These are phyloP conservation scores for Amblyteles armatorius DNA, from an alignment of 2,888 invertebrate species.

Conservation along the genomic window DNA sequence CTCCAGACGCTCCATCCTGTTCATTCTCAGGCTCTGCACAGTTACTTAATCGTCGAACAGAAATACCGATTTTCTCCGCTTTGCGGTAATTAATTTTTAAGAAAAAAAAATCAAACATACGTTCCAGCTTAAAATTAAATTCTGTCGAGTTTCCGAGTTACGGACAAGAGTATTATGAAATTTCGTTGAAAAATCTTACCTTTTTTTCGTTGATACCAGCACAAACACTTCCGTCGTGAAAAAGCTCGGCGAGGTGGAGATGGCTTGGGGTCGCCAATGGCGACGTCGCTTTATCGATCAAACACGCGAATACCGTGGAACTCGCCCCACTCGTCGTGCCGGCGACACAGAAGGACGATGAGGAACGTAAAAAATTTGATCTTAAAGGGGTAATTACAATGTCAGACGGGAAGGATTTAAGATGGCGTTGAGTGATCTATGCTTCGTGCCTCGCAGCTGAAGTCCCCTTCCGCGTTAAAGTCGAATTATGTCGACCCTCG, in stretches of 20 bases:
- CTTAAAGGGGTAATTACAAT: constrained; percentile 28
- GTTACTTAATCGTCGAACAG: background rate
- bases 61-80: background rate
- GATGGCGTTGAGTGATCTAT: constrained; percentile 32
- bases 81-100: background rate
- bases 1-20: background rate
- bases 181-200: constrained; percentile 60
- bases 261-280: constrained; percentile 57
- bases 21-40: background rate
- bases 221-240: constrained; percentile 56
- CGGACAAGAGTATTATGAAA: background rate
- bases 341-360: constrained; percentile 2
- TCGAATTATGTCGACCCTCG: background rate
- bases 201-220: constrained; percentile 40
- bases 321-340: constrained; percentile 20
- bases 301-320: constrained; percentile 49
- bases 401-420: constrained; percentile 24
- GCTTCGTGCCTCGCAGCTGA: background rate
- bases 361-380: constrained; percentile 10
- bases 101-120: background rate
- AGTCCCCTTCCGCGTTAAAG: background rate
- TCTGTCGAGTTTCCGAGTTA: background rate
- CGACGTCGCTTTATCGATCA: constrained; percentile 69
- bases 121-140: background rate
- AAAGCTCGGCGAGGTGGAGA: constrained; percentile 41